Percentiles rank a stretch among this genome's conserved stretches.
Conservation (phyloP, 2,888 invertebrate species). For the Agrotis exclamationis region DNA sequence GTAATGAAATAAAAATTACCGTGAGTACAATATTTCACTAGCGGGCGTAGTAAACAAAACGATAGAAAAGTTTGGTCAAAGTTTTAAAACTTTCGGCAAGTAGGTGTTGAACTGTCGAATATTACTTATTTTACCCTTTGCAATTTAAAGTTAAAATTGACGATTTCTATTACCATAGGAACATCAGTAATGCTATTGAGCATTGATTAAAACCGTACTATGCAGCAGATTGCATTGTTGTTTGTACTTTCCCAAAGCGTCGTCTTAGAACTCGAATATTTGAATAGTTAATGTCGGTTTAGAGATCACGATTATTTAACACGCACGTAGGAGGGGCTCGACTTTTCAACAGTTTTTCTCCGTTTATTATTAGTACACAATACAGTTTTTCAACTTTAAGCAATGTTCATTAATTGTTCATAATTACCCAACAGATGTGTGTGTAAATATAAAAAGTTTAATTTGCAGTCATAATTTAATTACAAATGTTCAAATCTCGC, state of each 20-base stretch:
- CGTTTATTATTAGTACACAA: neutral
- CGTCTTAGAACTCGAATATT: conserved; percentile 51
- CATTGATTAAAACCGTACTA: neutral
- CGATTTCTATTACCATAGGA: neutral
- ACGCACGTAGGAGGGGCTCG: conserved; percentile 20
- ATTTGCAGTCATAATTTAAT: neutral
- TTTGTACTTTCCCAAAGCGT: conserved; percentile 44
- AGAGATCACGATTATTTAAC: conserved; percentile 56
- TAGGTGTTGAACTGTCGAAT: conserved; percentile 14
- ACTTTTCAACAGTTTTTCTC: neutral
- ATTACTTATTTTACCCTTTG: neutral
- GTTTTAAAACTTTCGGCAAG: conserved; percentile 38
- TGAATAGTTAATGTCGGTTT: conserved; percentile 68
- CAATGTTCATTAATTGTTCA: too few species aligned
- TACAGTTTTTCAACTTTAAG: neutral
- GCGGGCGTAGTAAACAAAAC: conserved; percentile 1
- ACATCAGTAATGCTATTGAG: neutral
- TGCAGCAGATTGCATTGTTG: neutral
- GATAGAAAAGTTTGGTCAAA: conserved; percentile 31
- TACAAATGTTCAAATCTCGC: conserved; percentile 7
- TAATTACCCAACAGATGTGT: neutral
- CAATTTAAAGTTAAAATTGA: neutral
- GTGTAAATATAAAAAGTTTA: conserved; percentile 20
- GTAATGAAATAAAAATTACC: conserved; percentile 36
- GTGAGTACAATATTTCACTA: conserved; percentile 21